phyloP scores from a whole-genome alignment of 2,797 vertebrate species.

The Bufotes viridis region DNA sequence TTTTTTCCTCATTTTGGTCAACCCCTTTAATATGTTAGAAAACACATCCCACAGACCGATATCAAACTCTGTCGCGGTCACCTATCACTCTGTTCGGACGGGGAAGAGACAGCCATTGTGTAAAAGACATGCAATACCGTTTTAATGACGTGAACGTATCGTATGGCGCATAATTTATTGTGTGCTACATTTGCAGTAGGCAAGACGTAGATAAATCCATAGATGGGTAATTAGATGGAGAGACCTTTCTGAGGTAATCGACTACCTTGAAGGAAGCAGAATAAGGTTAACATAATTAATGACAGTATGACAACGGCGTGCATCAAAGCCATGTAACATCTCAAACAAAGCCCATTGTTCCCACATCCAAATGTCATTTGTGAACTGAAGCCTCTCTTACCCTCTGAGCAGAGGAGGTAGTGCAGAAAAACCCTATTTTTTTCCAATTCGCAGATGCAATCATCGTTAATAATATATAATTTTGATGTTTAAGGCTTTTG shows the following conservation, averaged over 20 bases:
- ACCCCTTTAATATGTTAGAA: no score
- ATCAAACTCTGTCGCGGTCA: no score
- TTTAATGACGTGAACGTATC: background rate
- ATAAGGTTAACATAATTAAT: slow-evolving; percentile 48
- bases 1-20: no score
- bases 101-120: background rate
- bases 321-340: slow-evolving; percentile 54
- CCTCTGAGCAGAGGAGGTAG: slow-evolving; percentile 42
- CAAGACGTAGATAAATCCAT: slow-evolving; percentile 38
- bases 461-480: slow-evolving; percentile 58
- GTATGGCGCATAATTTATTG: background rate
- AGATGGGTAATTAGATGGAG: slow-evolving; percentile 5
- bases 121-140: background rate
- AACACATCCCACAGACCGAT: no score
- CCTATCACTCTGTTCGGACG: no score
- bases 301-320: slow-evolving; percentile 19
- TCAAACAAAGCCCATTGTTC: slow-evolving; percentile 58
- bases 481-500: slow-evolving; percentile 59
- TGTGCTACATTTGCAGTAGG: slow-evolving; percentile 21
- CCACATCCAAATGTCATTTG: slow-evolving; percentile 50
- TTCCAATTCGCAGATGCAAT: slow-evolving; percentile 48
- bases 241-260: slow-evolving; percentile 33
- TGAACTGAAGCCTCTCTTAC: slow-evolving; percentile 21
- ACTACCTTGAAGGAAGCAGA: slow-evolving; percentile 32
- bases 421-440: slow-evolving; percentile 26